phyloP scores from a whole-genome alignment of 2,113 vertebrate genomes.

The Illadopsis cleaveri region DNA sequence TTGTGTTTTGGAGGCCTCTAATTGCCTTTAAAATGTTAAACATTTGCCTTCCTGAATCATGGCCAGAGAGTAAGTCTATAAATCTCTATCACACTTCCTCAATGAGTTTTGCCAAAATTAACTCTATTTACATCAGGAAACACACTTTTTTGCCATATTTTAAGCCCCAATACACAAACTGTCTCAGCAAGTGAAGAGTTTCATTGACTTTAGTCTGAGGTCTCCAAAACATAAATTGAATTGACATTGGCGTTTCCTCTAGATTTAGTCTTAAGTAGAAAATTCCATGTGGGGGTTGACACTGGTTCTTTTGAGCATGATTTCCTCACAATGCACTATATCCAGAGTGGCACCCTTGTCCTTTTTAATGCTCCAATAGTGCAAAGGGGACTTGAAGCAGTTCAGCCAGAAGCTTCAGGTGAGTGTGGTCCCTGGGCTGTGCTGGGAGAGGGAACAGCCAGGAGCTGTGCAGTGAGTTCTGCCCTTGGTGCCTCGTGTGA shows the following conservation, averaged over 20 bases:
- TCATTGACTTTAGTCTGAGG: neutral
- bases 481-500: accelerated
- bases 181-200: neutral
- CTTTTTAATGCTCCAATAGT: accelerated
- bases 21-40: slow-evolving; percentile 53
- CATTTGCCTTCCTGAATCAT: slow-evolving; percentile 36
- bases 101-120: slow-evolving; percentile 26
- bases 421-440: accelerated
- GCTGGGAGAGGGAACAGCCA: accelerated
- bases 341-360: neutral
- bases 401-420: neutral
- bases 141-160: neutral
- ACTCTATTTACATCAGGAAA: slow-evolving; percentile 19
- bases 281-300: neutral
- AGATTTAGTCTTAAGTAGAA: neutral
- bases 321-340: neutral
- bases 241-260: neutral
- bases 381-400: neutral
- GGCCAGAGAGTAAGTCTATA: slow-evolving; percentile 44
- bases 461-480: accelerated
- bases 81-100: slow-evolving; percentile 20
- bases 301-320: neutral
- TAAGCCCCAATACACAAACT: neutral
- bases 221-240: neutral
- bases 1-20: slow-evolving; percentile 21